Evolutionary conservation across 2,113 vertebrate genomes (phyloP), one percentile per base, ranked within the genome.

Genomic region (Mirza zaza): DNA sequence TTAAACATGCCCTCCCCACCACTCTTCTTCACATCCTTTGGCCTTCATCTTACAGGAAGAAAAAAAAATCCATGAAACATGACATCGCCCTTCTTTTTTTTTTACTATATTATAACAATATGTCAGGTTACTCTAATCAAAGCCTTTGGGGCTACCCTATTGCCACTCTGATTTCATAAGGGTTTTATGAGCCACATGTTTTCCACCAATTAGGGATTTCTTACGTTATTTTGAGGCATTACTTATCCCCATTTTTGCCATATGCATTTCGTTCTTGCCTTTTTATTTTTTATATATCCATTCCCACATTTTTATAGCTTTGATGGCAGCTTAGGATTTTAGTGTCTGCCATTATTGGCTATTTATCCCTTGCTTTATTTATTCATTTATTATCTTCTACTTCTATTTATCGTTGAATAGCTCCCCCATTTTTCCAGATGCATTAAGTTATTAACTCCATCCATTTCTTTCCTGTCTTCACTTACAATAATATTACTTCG

Each of bases 361-460:
- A 81, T 71, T 96, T 97, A 89, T 94, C 61, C 68, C 97, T 94
- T 91, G 82, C 63, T 95, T 97, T 96, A 97, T 91, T 91, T 91
- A 96, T 96, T 92, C 88, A 76, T 92, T 97, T 93, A 68, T 97
- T 97, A 94, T 82, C 52, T 87, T 84, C 93, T 29, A 23, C 39
- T 76, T 63, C 61, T 68, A 89, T 96, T 96, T 87, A 87, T 95
- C 89, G 90, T 45, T 45, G 70, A 48, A 80, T 48, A 82, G 79
- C 20, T 89, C 15, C 68, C 55, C 76, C 82, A 68, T 63, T 93
- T 95, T 97, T 97, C 80, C 70, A 91, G 89, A 95, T 81, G 80
- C 87, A 90, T 92, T 96, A 98, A 79, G 91, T 97, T 97, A 97
- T 97, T 97, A 98, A 96, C 87, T 73, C 93, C 93, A 98, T 97